phyloP scores from a whole-genome alignment of 1,140 invertebrate genomes.

The Dendroctonus valens region DNA sequence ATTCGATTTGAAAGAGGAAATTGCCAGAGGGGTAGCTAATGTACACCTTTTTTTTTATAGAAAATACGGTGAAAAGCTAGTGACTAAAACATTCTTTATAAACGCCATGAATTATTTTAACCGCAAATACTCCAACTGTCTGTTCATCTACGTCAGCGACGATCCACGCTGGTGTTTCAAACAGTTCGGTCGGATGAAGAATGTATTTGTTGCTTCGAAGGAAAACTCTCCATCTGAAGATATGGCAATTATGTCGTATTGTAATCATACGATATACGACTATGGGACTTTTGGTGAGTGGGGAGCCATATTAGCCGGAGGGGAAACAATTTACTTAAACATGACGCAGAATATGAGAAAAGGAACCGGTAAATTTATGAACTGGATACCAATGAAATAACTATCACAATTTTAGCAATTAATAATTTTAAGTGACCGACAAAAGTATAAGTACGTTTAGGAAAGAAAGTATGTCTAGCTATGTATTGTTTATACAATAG shows the following conservation, averaged over 20 bases:
- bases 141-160: conserved; percentile 64
- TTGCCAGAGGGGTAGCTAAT: neutral
- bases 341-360: conserved; percentile 57
- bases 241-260: conserved; percentile 62
- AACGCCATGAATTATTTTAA: conserved; percentile 60
- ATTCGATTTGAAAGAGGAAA: neutral
- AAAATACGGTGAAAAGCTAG: conserved; percentile 53
- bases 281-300: conserved; percentile 71
- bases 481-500: no score
- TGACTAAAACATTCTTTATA: conserved; percentile 56
- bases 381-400: conserved; percentile 53
- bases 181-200: conserved; percentile 52
- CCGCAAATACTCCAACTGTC: conserved; percentile 53
- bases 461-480: no score
- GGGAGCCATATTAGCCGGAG: conserved; percentile 63
- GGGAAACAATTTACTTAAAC: conserved; percentile 61
- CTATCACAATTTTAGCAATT: neutral
- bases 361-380: conserved; percentile 56
- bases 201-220: conserved; percentile 53
- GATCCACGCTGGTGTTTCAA: conserved; percentile 61
- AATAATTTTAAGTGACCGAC: no score
- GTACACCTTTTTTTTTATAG: conserved; percentile 26
- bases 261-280: conserved; percentile 69
- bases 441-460: no score
- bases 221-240: conserved; percentile 57